Conservation (phyloP, 35 echinoderm and acorn worm genomes). For the Lytechinus pictus region DNA sequence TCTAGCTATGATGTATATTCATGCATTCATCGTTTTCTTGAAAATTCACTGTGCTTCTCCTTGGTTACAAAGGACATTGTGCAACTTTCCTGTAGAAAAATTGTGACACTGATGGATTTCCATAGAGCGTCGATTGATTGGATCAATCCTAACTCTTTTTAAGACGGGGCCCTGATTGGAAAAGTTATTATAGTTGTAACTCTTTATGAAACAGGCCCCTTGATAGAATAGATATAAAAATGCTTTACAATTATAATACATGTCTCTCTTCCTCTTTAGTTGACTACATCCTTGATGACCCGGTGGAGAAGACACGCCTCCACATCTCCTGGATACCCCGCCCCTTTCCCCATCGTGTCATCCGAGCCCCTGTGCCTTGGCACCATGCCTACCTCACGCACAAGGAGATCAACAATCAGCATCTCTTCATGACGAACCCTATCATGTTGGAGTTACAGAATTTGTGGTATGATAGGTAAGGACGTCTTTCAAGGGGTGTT, state of each 20-base stretch:
- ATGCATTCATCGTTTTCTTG: too few species aligned
- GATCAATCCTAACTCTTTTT: too few species aligned
- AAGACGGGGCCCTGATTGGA: too few species aligned
- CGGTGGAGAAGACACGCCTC: conserved; percentile 84
- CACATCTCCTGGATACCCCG: conserved; percentile 96
- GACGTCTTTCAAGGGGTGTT: background rate
- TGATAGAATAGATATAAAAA: too few species aligned
- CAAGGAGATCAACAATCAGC: conserved; percentile 80
- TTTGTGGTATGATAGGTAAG: conserved; percentile 94
- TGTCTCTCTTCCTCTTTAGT: conserved; percentile 57
- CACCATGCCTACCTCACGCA: conserved; percentile 72
- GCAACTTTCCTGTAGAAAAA: too few species aligned
- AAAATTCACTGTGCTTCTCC: too few species aligned
- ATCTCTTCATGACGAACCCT: conserved; percentile 90
- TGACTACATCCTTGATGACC: conserved; percentile 97
- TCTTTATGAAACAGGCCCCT: too few species aligned
- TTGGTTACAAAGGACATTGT: too few species aligned
- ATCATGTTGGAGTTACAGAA: conserved; percentile 97
- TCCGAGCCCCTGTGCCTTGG: conserved; percentile 91
- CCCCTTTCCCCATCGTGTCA: conserved; percentile 72
- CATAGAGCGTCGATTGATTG: too few species aligned
- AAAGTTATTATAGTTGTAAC: too few species aligned
- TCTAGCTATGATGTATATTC: too few species aligned
- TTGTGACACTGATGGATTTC: too few species aligned
- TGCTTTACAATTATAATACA: background rate